Evolutionary conservation across 2,113 vertebrate species (phyloP).

Genomic region (Oreochromis niloticus): DNA sequence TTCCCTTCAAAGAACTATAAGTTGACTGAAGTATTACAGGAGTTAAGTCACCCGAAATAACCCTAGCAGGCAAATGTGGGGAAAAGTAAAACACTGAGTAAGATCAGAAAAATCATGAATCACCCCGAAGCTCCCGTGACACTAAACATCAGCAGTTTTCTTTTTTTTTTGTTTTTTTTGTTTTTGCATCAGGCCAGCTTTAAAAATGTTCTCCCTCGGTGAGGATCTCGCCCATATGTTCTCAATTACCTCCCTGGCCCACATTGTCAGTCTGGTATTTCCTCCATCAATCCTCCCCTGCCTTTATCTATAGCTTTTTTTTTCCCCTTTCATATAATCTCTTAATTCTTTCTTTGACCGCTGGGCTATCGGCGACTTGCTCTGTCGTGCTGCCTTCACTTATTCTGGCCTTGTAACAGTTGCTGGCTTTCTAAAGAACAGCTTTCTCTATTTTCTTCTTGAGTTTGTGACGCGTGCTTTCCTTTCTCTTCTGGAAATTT

Average conservation of each 20-base stretch:
- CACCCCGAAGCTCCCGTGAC: constrained; percentile 13
- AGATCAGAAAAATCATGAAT: constrained; percentile 40
- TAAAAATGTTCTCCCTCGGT: not conserved
- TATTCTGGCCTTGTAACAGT: not conserved
- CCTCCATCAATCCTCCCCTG: constrained; percentile 52
- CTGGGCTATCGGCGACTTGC: not conserved
- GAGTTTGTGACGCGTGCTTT: not conserved
- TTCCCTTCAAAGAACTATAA: not conserved
- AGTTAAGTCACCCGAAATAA: constrained; percentile 48
- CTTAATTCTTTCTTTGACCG: not conserved
- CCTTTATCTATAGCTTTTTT: constrained; percentile 10
- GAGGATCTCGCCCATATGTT: constrained; percentile 71
- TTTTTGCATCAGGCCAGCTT: not conserved
- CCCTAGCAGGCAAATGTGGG: not conserved
- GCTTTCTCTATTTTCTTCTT: not conserved
- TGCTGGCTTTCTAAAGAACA: not conserved
- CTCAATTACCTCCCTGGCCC: constrained; percentile 73
- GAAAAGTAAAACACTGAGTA: constrained; percentile 9
- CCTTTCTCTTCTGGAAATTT: not conserved
- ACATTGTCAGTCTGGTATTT: constrained; percentile 79
- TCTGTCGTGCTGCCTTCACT: not conserved
- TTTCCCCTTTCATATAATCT: constrained; percentile 1
- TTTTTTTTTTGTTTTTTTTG: not conserved
- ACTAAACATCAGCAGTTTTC: constrained; percentile 50
- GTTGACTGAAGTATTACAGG: constrained; percentile 6